These are phyloP conservation scores for Odontocolon sp. DNA, from an alignment of 2,888 invertebrate genomes.

Conservation along the genomic window DNA sequence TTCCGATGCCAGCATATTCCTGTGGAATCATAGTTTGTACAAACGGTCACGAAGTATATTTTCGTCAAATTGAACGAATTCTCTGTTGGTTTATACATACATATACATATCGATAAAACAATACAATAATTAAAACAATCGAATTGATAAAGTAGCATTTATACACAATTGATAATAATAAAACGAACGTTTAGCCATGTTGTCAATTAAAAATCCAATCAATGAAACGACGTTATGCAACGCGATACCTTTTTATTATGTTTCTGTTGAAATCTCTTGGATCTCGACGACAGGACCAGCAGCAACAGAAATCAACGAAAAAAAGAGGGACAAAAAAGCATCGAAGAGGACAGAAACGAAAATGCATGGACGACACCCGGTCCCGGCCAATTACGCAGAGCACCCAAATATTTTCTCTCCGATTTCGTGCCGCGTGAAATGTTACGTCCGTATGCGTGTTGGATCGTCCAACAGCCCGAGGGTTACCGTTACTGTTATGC, in stretches of 20 bases:
- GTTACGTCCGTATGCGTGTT: constrained; percentile 62
- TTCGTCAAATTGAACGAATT: too few species aligned
- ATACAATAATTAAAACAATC: too few species aligned
- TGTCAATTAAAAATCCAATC: too few species aligned
- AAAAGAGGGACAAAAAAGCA: constrained; percentile 39
- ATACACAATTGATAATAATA: too few species aligned
- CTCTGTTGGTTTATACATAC: too few species aligned
- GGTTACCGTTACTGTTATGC: constrained; percentile 16
- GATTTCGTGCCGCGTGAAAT: constrained; percentile 71
- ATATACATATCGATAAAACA: too few species aligned
- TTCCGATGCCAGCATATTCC: neutral
- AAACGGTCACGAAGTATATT: too few species aligned
- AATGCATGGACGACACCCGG: constrained; percentile 45
- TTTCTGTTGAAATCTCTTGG: constrained; percentile 4
- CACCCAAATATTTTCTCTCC: constrained; percentile 71
- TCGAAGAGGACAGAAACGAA: constrained; percentile 19
- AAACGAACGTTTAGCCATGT: too few species aligned
- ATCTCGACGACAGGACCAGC: constrained; percentile 17
- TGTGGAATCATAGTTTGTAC: neutral
- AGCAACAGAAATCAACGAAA: neutral
- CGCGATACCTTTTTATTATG: too few species aligned
- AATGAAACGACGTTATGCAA: too few species aligned
- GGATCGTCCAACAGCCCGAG: neutral
- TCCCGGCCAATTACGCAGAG: constrained; percentile 66
- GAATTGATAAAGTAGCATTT: too few species aligned